Evolutionary conservation across 2,113 vertebrate genomes (phyloP), one percentile per base, ranked within the genome.

Genomic region (Zosterops hypoxanthus): DNA sequence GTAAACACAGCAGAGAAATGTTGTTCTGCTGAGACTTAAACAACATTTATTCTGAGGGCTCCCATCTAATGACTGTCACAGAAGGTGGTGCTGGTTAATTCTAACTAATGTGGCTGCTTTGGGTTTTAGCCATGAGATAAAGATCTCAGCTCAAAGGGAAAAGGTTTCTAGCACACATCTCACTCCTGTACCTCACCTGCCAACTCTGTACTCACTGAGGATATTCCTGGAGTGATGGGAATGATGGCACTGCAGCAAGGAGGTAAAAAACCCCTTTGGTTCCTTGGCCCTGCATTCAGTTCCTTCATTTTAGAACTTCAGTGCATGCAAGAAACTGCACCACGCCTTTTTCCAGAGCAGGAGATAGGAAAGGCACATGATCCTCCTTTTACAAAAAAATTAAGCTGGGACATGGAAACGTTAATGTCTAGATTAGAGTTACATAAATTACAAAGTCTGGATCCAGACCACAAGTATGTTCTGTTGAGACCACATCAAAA

Each of bases 401-500:
- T 91, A 91, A 72, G 34, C 63, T 59, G 36, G 78, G 77, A 90
- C 91, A 73, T 31, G 65, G 87, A 73, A 94, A 91, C 15, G 82
- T 88, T 95, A 75, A 92, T 81, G 80, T 79, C 95, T 86, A 92
- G 92, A 94, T 96, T 84, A 95, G 86, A 82, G 82, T 81, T 90
- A 88, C 90, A 90, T 70, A 94, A 94, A 93, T 90, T 70, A 60
- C 2, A 12, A 81, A 94, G 52, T 71, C 95, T 88, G 80, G 39
- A 64, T 95, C 80, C 94, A 96, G 91, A 94, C 92, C 94, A 94
- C 91, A 94, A 93, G 76, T 82, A 94, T 88, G 92, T 93, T 92
- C 90, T 94, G 64, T 81, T 68, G 69, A 92, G 92, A 90, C 86
- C 95, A 94, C 92, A 95, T 95, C 91, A 96, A 88, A 94, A 96